Evolutionary conservation across 2,113 vertebrate species (phyloP), one percentile per base, ranked within the genome.

Genomic region (Boulengeromyrus knoepffleri): DNA sequence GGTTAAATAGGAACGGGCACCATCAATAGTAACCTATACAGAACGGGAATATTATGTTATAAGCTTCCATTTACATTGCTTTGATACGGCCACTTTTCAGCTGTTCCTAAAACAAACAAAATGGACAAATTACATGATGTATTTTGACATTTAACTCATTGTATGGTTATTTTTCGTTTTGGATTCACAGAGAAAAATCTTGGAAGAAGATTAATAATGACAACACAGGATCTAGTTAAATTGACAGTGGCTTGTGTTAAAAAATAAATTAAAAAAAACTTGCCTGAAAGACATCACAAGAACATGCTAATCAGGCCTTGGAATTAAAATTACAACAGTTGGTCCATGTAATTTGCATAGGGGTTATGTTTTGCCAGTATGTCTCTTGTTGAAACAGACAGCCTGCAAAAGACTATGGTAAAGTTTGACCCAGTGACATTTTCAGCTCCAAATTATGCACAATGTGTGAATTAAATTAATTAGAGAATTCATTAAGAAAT

Each of bases 381-480:
- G 92, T 95, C 93, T 96, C 96, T 97, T 95, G 96, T 97, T 96
- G 95, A 95, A 97, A 95, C 92, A 96, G 95, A 95, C 94, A 96
- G 95, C 94, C 95, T 94, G 95, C 94, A 95, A 95, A 95, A 96
- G 95, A 96, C 95, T 94, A 94, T 93, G 94, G 94, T 95, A 96
- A 95, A 97, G 95, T 94, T 93, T 97, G 96, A 98, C 96, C 96
- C 95, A 94, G 95, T 93, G 91, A 96, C 96, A 97, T 95, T 98
- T 97, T 93, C 97, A 96, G 95, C 96, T 96, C 94, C 95, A 96
- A 97, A 97, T 98, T 97, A 97, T 94, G 96, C 96, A 97, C 95
- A 97, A 96, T 96, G 95, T 96, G 93, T 96, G 94, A 96, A 95
- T 97, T 97, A 98, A 97, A 97, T 97, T 97, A 97, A 98, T 98